A percentile compares a stretch with the other conserved stretches of the same genome.
phyloP scores from a whole-genome alignment of 2,888 invertebrate species.

The Acleris holmiana region DNA sequence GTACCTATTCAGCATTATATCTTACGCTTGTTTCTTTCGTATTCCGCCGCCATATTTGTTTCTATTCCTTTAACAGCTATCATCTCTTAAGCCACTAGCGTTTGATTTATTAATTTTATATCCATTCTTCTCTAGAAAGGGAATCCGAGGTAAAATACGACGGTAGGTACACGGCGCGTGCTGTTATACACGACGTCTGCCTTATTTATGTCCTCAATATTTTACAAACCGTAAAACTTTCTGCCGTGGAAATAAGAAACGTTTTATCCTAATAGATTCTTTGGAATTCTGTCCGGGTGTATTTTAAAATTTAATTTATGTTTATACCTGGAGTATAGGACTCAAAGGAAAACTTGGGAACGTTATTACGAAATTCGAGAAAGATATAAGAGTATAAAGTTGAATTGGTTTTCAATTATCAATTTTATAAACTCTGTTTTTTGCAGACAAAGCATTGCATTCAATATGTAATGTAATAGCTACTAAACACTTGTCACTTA shows the following conservation, averaged over 20 bases:
- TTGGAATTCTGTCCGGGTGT: constrained; percentile 51
- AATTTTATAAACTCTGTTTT: too few relatives aligned
- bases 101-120: constrained; percentile 60
- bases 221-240: constrained; percentile 83
- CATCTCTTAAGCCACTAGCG: constrained; percentile 36
- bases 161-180: constrained; percentile 70
- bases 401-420: too few relatives aligned
- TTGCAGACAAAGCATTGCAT: too few relatives aligned
- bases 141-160: constrained; percentile 79
- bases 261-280: constrained; percentile 79
- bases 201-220: constrained; percentile 82
- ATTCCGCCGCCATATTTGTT: constrained; percentile 30
- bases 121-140: constrained; percentile 71
- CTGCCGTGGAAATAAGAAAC: constrained; percentile 74
- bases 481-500: too few relatives aligned
- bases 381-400: neutral
- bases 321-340: constrained; percentile 8
- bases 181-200: constrained; percentile 77
- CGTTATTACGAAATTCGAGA: neutral
- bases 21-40: neutral
- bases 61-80: constrained; percentile 43
- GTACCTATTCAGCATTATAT: too few relatives aligned
- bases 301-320: constrained; percentile 52
- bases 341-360: neutral
- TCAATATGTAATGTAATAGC: too few relatives aligned